These are phyloP conservation scores for Drosophila novamexicana DNA, from an alignment of 1,140 invertebrate species.

Conservation along the genomic window DNA sequence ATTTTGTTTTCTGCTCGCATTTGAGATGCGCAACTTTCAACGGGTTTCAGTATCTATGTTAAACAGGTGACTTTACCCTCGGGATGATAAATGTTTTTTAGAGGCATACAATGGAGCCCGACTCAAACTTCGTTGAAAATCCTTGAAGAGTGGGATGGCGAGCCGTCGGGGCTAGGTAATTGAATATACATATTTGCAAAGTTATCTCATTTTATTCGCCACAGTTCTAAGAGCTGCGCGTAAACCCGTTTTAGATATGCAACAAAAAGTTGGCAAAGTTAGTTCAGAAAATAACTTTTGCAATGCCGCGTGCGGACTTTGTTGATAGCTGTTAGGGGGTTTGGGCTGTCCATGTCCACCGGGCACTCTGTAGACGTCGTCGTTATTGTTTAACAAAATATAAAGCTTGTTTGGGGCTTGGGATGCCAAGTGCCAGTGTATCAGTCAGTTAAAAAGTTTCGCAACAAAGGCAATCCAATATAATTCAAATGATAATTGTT, in stretches of 20 bases:
- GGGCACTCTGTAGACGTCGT: constrained; percentile 11
- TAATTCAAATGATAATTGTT: constrained; percentile 62
- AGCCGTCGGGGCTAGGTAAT: constrained; percentile 35
- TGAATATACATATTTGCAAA: constrained; percentile 69
- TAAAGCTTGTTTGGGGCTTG: constrained; percentile 8
- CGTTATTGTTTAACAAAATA: constrained; percentile 38
- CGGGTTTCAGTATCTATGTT: constrained; percentile 29
- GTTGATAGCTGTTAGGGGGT: constrained; percentile 9
- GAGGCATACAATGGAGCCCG: constrained; percentile 4
- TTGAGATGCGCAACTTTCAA: constrained; percentile 19
- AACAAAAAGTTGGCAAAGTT: constrained; percentile 62
- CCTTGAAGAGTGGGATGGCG: constrained; percentile 5
- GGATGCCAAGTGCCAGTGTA: constrained; percentile 12
- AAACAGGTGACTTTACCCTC: constrained; percentile 40
- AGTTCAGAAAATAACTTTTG: constrained; percentile 57
- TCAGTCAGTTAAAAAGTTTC: constrained; percentile 44
- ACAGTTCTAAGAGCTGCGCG: constrained; percentile 24
- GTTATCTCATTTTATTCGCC: constrained; percentile 60
- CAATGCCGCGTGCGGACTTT: constrained; percentile 43
- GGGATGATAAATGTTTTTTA: constrained; percentile 53
- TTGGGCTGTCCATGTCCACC: constrained; percentile 5
- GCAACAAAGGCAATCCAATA: constrained; percentile 54
- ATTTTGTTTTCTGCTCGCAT: constrained; percentile 6
- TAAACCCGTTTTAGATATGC: constrained; percentile 67
- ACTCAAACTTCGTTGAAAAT: constrained; percentile 28